Base-by-base conservation (phyloP, 2,888 invertebrate species). In the Hemistola chrysoprasaria region DNA sequence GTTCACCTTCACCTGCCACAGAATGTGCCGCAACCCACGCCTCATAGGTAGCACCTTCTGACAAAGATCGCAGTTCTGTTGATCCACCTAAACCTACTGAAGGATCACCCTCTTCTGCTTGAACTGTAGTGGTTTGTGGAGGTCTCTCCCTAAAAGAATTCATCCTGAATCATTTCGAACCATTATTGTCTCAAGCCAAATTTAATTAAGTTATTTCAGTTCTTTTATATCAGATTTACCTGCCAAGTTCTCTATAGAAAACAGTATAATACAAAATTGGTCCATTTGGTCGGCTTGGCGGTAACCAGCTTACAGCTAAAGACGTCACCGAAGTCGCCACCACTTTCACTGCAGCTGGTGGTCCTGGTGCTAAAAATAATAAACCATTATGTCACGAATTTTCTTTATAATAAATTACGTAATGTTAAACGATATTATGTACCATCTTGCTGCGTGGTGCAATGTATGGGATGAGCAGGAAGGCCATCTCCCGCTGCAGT, bases 11-110 rank as follows among this genome's bases (percentile, higher is more conserved):
- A 0, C 96, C 97, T 1, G 94, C 92, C 0, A 91, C 91, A 0
- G 96, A 96, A 50, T 94, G 94, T 0, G 96, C 96, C 1, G 95
- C 93, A 1, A 96, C 94, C 94, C 96, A 95, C 65, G 97, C 96
- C 70, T 95, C 95, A 69, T 97, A 97, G 25, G 93, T 91, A 57
- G 94, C 92, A 57, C 93, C 92, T 71, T 94, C 94, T 32, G 92
- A 91, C 42, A 96, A 82, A 25, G 93, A 92, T 20, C 94, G 84
- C 24, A 93, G 86, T 73, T 94, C 94, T 45, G 91, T 92, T 2
- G 90, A 90, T 0, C 90, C 90, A 7, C 85, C 90, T 2, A 90
- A 55, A 3, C 90, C 90, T 0, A 89, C 82, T 1, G 75, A 70
- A 3, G 64, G 59, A 6, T 85, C 82, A 0, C 62, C 57, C 4